Conservation (phyloP, 2,113 vertebrate genomes). For the Vimba vimba region DNA sequence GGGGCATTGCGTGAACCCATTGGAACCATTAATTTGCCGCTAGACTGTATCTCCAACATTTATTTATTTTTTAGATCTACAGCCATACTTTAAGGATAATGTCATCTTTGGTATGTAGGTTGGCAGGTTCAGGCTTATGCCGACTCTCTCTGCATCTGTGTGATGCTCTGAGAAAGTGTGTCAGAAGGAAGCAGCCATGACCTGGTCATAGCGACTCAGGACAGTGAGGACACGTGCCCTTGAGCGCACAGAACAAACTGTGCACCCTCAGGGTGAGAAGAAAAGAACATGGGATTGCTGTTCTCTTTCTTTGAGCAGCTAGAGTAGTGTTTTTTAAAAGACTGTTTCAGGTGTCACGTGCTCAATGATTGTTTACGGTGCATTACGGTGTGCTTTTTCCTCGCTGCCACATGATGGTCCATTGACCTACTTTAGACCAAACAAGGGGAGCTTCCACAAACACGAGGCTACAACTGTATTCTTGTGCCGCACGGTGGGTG, state of each 20-base stretch:
- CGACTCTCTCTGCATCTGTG: neutral
- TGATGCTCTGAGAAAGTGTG: constrained; percentile 11
- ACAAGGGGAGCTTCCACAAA: constrained; percentile 33
- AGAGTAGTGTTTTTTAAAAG: constrained; percentile 2
- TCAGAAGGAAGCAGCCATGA: constrained; percentile 22
- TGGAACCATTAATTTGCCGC: too few species aligned
- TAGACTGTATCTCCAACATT: too few species aligned
- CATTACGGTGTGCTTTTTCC: constrained; percentile 55
- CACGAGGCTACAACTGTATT: neutral
- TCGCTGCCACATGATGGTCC: constrained; percentile 60
- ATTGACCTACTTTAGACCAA: constrained; percentile 73
- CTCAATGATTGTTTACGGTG: constrained; percentile 32
- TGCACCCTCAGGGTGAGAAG: neutral
- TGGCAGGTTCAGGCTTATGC: neutral
- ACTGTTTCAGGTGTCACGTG: neutral
- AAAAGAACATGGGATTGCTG: neutral
- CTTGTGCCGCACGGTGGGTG: neutral
- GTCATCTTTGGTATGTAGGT: neutral
- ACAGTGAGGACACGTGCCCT: constrained; percentile 26
- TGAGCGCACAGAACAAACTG: constrained; percentile 25
- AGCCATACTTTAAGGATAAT: neutral
- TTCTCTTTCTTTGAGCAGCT: neutral
- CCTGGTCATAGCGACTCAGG: constrained; percentile 23
- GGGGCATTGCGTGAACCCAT: neutral
- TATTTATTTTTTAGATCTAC: neutral